Evolutionary conservation across 2,113 vertebrate species (phyloP).

Genomic region (Onychostoma macrolepis): DNA sequence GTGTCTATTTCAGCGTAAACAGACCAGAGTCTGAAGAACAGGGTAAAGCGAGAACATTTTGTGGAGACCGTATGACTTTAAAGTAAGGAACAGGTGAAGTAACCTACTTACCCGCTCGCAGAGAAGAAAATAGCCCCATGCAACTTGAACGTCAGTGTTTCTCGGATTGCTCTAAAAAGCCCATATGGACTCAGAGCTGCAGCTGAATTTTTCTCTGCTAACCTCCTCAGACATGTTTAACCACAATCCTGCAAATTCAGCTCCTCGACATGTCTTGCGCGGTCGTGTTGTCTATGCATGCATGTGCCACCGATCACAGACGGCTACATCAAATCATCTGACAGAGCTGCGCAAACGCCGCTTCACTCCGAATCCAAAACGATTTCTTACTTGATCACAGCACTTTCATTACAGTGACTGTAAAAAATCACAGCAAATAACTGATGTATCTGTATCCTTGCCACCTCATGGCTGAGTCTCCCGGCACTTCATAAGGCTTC

Average conservation of each 20-base stretch:
- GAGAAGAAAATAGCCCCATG: slow-evolving; percentile 22
- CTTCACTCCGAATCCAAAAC: neutral
- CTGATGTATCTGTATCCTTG: neutral
- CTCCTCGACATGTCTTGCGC: slow-evolving; percentile 7
- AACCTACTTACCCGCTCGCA: slow-evolving; percentile 28
- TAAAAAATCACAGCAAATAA: neutral
- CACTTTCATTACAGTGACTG: neutral
- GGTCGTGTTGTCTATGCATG: neutral
- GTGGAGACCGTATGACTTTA: neutral
- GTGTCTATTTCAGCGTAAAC: neutral
- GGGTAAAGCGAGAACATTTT: neutral
- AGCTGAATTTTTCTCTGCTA: neutral
- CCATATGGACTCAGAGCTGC: neutral
- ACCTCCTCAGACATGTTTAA: neutral
- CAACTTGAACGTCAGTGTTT: slow-evolving; percentile 9
- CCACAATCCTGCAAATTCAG: neutral
- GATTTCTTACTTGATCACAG: neutral
- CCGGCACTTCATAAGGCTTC: neutral
- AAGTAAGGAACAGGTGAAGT: neutral
- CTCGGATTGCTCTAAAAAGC: neutral
- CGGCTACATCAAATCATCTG: neutral
- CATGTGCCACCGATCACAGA: neutral
- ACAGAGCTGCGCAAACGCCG: neutral
- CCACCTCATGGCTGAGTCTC: neutral
- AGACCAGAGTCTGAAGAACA: neutral